These are phyloP conservation scores for Minunthozetes semirufus DNA, from an alignment of 2,888 invertebrate species.

Conservation along the genomic window DNA sequence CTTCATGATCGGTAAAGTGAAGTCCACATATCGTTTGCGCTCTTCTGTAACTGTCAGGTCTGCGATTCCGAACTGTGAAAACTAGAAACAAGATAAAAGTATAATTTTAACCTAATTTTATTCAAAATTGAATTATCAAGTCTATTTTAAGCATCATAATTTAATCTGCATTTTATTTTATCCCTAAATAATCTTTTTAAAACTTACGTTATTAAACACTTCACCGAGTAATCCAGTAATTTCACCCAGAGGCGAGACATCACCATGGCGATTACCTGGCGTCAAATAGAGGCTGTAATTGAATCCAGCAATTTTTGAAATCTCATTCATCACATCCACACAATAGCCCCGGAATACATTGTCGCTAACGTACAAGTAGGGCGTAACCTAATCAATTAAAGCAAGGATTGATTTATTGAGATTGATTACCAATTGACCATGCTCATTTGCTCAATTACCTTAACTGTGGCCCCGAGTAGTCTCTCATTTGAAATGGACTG, in stretches of 20 bases:
- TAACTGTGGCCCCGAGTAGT: not conserved
- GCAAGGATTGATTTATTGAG: not conserved
- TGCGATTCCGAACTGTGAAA: slow-evolving; percentile 34
- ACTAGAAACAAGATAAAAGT: not conserved
- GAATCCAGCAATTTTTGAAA: slow-evolving; percentile 16
- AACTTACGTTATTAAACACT: slow-evolving; percentile 32
- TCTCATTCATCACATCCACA: slow-evolving; percentile 32
- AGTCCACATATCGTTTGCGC: slow-evolving; percentile 31
- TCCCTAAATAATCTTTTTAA: too few relatives aligned
- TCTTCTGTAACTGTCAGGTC: slow-evolving; percentile 29
- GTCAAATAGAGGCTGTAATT: slow-evolving; percentile 24
- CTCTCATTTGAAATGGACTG: not conserved
- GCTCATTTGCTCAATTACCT: not conserved
- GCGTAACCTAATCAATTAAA: not conserved
- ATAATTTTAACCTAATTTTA: not conserved
- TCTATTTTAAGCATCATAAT: too few relatives aligned
- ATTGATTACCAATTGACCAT: too few relatives aligned
- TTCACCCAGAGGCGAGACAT: not conserved
- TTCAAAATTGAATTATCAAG: too few relatives aligned
- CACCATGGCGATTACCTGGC: slow-evolving; percentile 27
- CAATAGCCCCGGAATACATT: slow-evolving; percentile 9
- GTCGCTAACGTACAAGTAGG: not conserved
- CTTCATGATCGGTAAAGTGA: slow-evolving; percentile 28
- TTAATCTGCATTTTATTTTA: too few relatives aligned
- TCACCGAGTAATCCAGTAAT: slow-evolving; percentile 31